These are phyloP conservation scores for Stegana nigrithorax DNA, from an alignment of 2,888 invertebrate genomes.

Conservation along the genomic window DNA sequence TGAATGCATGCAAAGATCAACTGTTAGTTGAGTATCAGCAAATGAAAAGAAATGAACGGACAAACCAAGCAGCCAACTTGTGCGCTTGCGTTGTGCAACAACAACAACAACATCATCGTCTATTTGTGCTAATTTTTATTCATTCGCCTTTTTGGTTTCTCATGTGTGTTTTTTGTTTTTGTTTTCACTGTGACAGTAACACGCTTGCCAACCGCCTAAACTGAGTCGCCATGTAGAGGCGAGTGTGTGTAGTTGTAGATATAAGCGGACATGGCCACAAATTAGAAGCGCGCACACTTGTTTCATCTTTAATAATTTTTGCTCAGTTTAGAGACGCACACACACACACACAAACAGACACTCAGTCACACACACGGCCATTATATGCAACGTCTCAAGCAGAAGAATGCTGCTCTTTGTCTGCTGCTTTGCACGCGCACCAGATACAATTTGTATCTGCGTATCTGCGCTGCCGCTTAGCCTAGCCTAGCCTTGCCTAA, in stretches of 20 bases:
- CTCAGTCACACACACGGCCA: not conserved
- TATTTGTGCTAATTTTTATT: no score
- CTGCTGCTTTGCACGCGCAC: slow-evolving; percentile 1
- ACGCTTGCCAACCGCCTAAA: no score
- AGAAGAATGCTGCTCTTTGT: slow-evolving; percentile 8
- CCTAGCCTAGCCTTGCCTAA: no score
- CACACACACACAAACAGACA: not conserved
- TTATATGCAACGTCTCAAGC: not conserved
- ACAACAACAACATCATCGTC: not conserved
- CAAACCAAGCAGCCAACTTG: not conserved
- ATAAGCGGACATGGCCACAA: not conserved
- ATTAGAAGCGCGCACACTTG: not conserved
- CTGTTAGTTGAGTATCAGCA: no score
- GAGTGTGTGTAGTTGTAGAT: no score
- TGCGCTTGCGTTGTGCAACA: slow-evolving; percentile 4
- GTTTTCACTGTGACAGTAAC: no score
- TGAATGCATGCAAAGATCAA: no score
- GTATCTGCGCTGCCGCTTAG: not conserved
- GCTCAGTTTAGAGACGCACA: slow-evolving; percentile 4
- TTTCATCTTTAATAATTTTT: slow-evolving; percentile 4
- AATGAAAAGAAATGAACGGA: not conserved
- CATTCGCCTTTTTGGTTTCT: no score
- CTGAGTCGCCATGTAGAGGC: slow-evolving; percentile 16
- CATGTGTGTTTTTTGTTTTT: no score
- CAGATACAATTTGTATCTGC: not conserved